Evolutionary conservation across 2,797 vertebrate genomes (phyloP).

Genomic region (Neoniphon sammara): DNA sequence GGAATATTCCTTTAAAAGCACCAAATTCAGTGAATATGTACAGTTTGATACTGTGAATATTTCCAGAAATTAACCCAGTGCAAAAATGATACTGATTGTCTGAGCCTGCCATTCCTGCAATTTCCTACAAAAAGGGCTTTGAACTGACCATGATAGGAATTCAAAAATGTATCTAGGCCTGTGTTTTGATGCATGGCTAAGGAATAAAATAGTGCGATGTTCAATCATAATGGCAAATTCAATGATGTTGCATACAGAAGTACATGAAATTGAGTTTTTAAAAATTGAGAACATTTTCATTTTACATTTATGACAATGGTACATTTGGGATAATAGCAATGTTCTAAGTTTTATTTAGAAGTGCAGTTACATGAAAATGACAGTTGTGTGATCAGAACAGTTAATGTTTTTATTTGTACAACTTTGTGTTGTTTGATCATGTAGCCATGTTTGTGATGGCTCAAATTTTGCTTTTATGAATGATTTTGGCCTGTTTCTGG

Average conservation of each 20-base stretch:
- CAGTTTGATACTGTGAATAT: neutral
- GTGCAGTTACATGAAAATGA: too few relatives aligned
- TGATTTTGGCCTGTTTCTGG: conserved; percentile 26
- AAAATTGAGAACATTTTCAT: neutral
- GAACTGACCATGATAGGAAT: neutral
- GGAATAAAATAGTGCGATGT: neutral
- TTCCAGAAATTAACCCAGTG: neutral
- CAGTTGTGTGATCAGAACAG: too few relatives aligned
- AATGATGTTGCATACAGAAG: neutral
- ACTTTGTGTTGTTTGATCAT: neutral
- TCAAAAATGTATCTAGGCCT: neutral
- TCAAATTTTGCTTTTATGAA: conserved; percentile 3
- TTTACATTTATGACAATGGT: neutral
- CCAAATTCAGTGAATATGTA: too few relatives aligned
- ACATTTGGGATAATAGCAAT: neutral
- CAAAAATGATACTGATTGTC: neutral
- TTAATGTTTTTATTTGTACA: neutral
- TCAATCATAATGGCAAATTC: too few relatives aligned
- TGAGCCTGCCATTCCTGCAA: neutral
- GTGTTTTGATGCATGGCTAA: neutral
- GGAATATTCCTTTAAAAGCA: too few relatives aligned
- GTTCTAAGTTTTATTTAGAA: too few relatives aligned
- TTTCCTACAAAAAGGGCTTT: neutral
- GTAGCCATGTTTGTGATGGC: neutral
- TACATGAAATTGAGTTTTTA: neutral